Conservation (phyloP, 2,797 vertebrate genomes). For the Heterohyrax brucei region DNA sequence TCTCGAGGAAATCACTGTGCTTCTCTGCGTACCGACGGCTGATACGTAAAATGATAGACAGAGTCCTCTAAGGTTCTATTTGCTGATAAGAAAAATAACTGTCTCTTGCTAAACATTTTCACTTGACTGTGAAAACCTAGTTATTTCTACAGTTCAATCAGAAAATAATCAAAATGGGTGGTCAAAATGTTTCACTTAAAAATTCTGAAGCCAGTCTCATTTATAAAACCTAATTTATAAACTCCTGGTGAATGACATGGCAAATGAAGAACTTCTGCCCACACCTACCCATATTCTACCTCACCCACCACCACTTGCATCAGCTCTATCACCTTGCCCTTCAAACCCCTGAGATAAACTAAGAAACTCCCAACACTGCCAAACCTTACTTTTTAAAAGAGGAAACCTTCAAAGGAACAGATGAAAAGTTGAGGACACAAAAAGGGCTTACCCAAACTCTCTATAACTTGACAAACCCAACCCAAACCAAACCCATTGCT, state of each 20-base stretch:
- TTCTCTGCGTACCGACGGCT: not conserved
- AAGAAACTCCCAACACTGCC: not conserved
- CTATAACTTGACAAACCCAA: not conserved
- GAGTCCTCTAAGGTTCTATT: not conserved
- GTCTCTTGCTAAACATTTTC: not conserved
- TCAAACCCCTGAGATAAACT: not conserved
- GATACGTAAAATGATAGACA: not conserved
- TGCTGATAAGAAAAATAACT: not conserved
- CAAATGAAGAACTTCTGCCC: not conserved
- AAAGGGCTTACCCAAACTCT: not conserved
- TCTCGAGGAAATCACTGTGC: conserved; percentile 28
- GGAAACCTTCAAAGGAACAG: not conserved
- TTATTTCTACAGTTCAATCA: not conserved
- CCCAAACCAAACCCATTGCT: too few species aligned
- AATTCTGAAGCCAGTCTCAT: not conserved
- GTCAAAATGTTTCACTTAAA: not conserved
- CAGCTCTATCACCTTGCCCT: not conserved
- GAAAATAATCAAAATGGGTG: not conserved
- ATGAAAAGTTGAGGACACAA: not conserved
- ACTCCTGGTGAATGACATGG: not conserved
- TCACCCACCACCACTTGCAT: not conserved
- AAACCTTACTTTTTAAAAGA: not conserved
- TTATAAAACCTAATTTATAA: not conserved
- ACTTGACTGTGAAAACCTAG: not conserved
- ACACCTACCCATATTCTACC: not conserved